Evolutionary conservation across 2,888 invertebrate genomes (phyloP).

Genomic region (Leucophora obtusa): DNA sequence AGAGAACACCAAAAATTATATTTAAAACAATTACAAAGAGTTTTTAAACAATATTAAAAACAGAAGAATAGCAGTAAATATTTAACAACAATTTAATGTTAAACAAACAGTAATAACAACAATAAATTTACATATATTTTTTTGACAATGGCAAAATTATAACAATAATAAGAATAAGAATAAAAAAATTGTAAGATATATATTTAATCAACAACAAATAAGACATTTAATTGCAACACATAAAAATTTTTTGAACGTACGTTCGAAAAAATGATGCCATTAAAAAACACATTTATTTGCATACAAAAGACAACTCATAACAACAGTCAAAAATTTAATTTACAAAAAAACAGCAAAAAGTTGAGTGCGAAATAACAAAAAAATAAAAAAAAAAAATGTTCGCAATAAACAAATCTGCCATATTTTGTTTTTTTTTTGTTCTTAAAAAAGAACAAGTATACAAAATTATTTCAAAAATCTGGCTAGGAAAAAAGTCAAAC

Average conservation of each 20-base stretch:
- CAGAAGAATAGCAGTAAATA: not conserved
- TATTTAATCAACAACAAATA: constrained; percentile 28
- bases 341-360: not conserved
- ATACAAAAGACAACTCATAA: constrained; percentile 44
- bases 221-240: constrained; percentile 50
- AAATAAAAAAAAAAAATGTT: not conserved
- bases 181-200: constrained; percentile 6
- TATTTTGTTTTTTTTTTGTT: not conserved
- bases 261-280: constrained; percentile 26
- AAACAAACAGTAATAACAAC: not conserved
- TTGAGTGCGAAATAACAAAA: not conserved
- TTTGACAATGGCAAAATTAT: constrained; percentile 24
- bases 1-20: not conserved
- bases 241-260: not conserved
- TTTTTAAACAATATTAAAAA: not conserved
- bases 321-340: constrained; percentile 29
- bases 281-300: constrained; percentile 49
- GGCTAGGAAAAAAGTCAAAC: not conserved
- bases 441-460: not conserved
- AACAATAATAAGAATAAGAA: constrained; percentile 20
- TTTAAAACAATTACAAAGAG: not conserved
- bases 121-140: constrained; percentile 19
- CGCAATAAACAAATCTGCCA: not conserved
- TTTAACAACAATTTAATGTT: not conserved
- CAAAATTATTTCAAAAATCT: not conserved